phyloP scores from a whole-genome alignment of 2,797 vertebrate genomes.

The Hydrophis major region DNA sequence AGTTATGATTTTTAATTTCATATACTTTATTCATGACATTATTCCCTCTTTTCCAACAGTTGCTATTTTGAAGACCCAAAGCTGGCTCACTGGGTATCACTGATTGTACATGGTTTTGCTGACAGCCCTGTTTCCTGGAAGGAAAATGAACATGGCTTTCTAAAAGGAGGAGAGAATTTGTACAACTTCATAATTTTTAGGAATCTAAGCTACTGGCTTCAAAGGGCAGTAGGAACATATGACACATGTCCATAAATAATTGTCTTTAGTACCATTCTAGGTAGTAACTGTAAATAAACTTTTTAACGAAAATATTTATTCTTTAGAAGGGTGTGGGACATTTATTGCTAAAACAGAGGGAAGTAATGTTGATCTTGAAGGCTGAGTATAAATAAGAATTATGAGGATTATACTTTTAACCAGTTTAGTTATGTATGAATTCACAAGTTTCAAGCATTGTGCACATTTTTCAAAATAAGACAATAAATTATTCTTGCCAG shows the following conservation, averaged over 20 bases:
- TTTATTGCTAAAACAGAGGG: not conserved
- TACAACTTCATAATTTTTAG: conserved; percentile 87
- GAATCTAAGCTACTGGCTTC: conserved; percentile 84
- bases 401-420: not conserved
- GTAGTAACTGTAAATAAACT: not conserved
- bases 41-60: conserved; percentile 66
- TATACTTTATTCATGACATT: not conserved
- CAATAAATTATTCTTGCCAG: not conserved
- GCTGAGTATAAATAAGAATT: not conserved
- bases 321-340: not conserved
- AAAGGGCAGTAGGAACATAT: conserved; percentile 81
- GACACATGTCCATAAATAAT: conserved; percentile 79
- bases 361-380: not conserved
- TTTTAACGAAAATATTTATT: not conserved
- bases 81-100: conserved; percentile 75
- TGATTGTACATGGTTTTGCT: conserved; percentile 87
- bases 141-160: conserved; percentile 79
- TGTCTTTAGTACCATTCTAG: not conserved
- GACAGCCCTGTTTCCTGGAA: conserved; percentile 90
- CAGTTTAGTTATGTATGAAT: not conserved
- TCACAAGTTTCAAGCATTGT: not conserved
- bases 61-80: conserved; percentile 78
- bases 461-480: not conserved
- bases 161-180: conserved; percentile 86
- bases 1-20: not conserved